These are phyloP conservation scores for Talpa occidentalis DNA, from an alignment of 2,113 vertebrate genomes.

Conservation along the genomic window DNA sequence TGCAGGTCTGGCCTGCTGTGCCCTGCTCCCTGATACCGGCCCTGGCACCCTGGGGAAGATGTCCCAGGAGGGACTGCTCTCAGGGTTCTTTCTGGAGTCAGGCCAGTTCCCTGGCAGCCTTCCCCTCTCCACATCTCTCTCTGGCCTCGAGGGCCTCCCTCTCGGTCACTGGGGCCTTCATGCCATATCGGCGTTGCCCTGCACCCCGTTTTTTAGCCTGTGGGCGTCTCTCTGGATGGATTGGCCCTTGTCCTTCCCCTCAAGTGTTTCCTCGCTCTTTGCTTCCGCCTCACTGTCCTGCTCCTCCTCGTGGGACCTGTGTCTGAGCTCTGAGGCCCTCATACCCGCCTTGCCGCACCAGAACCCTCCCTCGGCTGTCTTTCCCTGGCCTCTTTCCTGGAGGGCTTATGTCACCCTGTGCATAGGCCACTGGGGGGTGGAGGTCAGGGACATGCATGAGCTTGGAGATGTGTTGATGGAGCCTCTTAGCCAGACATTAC, in stretches of 20 bases:
- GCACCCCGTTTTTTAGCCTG: rapidly evolving
- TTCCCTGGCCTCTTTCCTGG: not conserved
- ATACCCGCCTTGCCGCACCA: not conserved
- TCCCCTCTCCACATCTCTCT: not conserved
- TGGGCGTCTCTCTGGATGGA: rapidly evolving
- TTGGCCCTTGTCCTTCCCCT: not conserved
- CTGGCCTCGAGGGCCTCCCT: not conserved
- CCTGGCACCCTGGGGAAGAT: not conserved
- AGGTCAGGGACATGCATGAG: not conserved
- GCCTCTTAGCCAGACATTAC: not conserved
- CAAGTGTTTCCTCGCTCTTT: not conserved
- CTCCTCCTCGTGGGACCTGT: not conserved
- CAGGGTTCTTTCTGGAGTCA: not conserved
- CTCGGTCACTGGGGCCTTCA: not conserved
- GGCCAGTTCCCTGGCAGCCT: not conserved
- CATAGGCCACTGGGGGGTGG: not conserved
- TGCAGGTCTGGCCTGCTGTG: rapidly evolving
- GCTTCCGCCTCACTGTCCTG: not conserved
- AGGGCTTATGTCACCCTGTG: not conserved
- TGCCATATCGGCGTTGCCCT: rapidly evolving
- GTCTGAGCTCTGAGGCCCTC: not conserved
- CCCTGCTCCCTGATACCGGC: not conserved
- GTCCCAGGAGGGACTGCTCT: not conserved
- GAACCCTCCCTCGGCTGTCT: not conserved
- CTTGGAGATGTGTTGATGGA: not conserved